A percentile compares a stretch with the other conserved stretches of the same genome.
These are phyloP conservation scores for Rhea americana DNA, from an alignment of 2,113 vertebrate species.

Conservation along the genomic window DNA sequence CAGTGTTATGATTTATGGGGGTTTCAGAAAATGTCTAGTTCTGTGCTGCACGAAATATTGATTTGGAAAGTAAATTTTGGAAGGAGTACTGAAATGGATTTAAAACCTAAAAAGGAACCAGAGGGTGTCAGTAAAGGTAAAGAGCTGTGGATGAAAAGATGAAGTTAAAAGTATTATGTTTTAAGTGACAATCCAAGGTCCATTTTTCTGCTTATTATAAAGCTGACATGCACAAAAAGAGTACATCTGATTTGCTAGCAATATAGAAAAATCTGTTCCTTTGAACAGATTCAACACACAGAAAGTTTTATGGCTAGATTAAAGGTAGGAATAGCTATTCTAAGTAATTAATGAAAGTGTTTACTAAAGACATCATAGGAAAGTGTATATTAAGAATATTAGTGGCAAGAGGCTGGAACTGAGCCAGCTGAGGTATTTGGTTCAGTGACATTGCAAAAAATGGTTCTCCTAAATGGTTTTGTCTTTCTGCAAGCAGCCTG, in stretches of 20 bases:
- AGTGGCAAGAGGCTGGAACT: neutral
- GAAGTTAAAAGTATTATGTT: slow-evolving; percentile 24
- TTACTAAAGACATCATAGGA: neutral
- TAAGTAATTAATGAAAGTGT: neutral
- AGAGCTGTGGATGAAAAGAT: slow-evolving; percentile 26
- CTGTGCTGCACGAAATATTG: slow-evolving; percentile 25
- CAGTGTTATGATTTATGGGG: slow-evolving; percentile 37
- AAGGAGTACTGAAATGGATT: slow-evolving; percentile 22
- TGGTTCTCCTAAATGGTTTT: neutral
- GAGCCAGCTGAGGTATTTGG: neutral
- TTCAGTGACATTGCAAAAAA: neutral
- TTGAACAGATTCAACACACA: neutral
- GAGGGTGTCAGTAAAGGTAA: slow-evolving; percentile 76
- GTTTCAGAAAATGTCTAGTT: slow-evolving; percentile 48
- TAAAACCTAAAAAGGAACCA: slow-evolving; percentile 51
- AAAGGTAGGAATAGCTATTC: neutral
- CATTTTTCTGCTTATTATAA: neutral
- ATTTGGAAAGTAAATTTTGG: slow-evolving; percentile 46
- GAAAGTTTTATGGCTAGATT: neutral
- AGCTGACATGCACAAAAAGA: neutral
- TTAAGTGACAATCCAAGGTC: neutral
- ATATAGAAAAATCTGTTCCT: neutral
- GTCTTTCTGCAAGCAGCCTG: neutral
- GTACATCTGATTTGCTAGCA: neutral
- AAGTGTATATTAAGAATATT: neutral